Base-by-base conservation (phyloP, 2,888 invertebrate genomes). In the Ormyrus labotus region DNA sequence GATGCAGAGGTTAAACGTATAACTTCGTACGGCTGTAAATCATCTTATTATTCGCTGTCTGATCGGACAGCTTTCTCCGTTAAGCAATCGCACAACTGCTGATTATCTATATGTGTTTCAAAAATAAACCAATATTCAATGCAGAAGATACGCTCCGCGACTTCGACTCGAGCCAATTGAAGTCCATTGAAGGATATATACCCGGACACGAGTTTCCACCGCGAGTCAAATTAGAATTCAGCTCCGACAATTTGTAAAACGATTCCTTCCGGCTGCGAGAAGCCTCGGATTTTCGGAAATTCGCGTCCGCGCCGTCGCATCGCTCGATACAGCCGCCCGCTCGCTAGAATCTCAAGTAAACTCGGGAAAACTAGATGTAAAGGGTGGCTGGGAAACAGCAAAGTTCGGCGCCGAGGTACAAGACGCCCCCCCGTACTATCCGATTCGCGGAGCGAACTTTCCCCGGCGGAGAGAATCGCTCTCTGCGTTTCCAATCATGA, bases 241-340 rank as follows among this genome's bases (percentile, higher is more conserved):
- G 55, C 47, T 48, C 74, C 58, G 65, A 60, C 67, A 60, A 75
- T 75, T 75, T 67, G 74, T 60, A 58, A 75, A 67, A 67, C 67
- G 74, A 67, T 58, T 75, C 67, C 58, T 75, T 75, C 74, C 60
- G 70, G 65, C 51, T 48, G 55, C 34, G 55, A 8, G 11, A 1
- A 68, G 57, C 4, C 68, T 8, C 34, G 57, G 60, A 70, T 73
- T 64, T 63, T 13, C 11, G 7, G 60, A 10, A 60, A 73, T 57
- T 53, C 73, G 48, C 9, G 13, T 45, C 34, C n/a, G 7, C 19
- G 11, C 34, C 34, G 34, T 34, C 34, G 3, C 34, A 4, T 34
- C 34, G 34, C 34, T 8, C 34, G 45, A 58, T 57, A 48, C 19
- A 70, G 19, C 60, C 51, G 11, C 71, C n/a, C 51, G 11, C 4